Evolutionary conservation across 2,797 vertebrate species (phyloP).

Genomic region (Tympanoctomys barrerae): DNA sequence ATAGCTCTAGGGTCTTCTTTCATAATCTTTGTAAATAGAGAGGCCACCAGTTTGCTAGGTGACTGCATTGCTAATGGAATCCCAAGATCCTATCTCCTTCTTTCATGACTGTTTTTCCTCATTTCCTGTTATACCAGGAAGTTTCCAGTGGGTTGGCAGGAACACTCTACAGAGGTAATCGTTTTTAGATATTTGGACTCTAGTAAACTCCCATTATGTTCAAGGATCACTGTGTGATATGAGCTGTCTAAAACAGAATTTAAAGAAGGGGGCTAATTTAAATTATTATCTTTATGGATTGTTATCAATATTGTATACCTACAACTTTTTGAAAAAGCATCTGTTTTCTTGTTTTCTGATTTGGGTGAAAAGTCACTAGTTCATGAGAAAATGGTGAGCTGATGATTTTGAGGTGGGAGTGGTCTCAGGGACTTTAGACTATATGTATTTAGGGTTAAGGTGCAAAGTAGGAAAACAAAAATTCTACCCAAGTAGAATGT

Average conservation of each 20-base stretch:
- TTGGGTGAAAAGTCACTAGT: not conserved
- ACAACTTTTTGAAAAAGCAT: not conserved
- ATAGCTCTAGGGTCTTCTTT: conserved; percentile 10
- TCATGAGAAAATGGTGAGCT: not conserved
- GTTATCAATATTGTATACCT: not conserved
- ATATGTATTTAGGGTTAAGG: not conserved
- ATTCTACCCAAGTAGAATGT: not conserved
- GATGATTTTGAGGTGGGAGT: not conserved
- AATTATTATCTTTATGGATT: conserved; percentile 33
- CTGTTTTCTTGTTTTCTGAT: not conserved
- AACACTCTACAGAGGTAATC: not conserved
- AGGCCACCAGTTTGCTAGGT: not conserved
- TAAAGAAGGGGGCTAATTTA: conserved; percentile 18
- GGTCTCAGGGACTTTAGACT: not conserved
- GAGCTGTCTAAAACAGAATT: conserved; percentile 34
- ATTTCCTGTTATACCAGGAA: conserved; percentile 32
- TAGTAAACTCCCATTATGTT: not conserved
- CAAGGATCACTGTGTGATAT: not conserved
- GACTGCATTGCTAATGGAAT: conserved; percentile 19
- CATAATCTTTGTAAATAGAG: not conserved
- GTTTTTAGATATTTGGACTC: not conserved
- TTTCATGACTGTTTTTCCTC: conserved; percentile 40
- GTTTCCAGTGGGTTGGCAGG: not conserved
- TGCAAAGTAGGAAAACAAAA: conserved; percentile 20
- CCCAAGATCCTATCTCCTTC: conserved; percentile 14